phyloP scores from a whole-genome alignment of 2,113 vertebrate genomes.

The Rana temporaria region DNA sequence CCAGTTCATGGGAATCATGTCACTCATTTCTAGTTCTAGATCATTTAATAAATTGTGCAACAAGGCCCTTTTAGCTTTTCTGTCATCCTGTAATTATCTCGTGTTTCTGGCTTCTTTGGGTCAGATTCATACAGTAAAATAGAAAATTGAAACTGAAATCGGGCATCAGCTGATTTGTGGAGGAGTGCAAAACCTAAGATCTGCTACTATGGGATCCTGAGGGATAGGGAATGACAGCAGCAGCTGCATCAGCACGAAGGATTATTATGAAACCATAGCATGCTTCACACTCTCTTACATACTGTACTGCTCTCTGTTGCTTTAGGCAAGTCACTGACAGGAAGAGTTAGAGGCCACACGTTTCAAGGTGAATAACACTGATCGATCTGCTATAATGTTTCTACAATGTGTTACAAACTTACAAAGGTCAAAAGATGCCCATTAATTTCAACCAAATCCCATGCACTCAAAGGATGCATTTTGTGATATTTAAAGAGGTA shows the following conservation, averaged over 20 bases:
- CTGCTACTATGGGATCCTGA: neutral
- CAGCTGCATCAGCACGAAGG: conserved; percentile 20
- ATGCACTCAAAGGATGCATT: too few relatives aligned
- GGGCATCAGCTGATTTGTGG: neutral
- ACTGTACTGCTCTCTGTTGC: neutral
- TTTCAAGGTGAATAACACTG: neutral
- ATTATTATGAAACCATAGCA: conserved; percentile 9
- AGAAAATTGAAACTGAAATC: neutral
- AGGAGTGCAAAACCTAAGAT: neutral
- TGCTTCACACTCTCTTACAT: neutral
- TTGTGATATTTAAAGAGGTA: too few relatives aligned
- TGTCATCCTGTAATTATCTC: neutral
- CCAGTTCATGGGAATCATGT: too few relatives aligned
- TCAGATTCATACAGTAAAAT: conserved; percentile 7
- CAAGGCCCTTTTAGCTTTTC: neutral
- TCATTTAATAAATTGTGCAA: neutral
- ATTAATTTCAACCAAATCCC: too few relatives aligned
- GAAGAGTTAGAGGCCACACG: neutral
- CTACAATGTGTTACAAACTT: too few relatives aligned
- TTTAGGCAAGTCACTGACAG: neutral
- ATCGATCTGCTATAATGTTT: neutral
- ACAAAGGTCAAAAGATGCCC: too few relatives aligned
- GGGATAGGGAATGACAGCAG: neutral
- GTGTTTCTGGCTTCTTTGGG: neutral
- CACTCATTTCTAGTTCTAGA: too few relatives aligned